Conservation (phyloP, 2,888 invertebrate genomes). For the Drosophila robusta region DNA sequence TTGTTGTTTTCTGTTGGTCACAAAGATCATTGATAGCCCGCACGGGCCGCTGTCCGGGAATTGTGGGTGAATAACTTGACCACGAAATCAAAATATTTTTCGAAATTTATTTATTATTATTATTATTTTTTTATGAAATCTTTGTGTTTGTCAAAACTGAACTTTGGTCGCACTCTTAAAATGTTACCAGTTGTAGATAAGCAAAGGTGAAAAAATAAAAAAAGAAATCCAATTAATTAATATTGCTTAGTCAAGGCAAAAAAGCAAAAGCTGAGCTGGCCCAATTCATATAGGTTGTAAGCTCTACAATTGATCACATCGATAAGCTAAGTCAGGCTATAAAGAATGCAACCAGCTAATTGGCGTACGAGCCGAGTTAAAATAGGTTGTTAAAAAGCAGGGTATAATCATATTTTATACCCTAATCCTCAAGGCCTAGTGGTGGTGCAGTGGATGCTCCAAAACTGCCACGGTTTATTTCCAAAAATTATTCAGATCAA, state of each 20-base stretch:
- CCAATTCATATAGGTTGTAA: neutral
- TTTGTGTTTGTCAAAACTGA: constrained; percentile 37
- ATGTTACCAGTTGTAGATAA: constrained; percentile 34
- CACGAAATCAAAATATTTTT: constrained; percentile 32
- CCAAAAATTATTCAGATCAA: no score
- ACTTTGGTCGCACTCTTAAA: constrained; percentile 45
- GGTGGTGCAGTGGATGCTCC: no score
- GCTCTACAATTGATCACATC: neutral
- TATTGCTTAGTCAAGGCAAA: constrained; percentile 16
- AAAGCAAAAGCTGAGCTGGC: constrained; percentile 1
- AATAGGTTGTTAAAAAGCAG: no score
- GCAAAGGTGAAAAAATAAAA: constrained; percentile 1
- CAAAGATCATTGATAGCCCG: constrained; percentile 50
- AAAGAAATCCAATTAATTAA: constrained; percentile 7
- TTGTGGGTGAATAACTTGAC: constrained; percentile 72
- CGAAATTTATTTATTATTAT: neutral
- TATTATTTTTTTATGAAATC: no score
- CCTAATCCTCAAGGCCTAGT: no score
- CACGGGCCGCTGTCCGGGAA: constrained; percentile 20
- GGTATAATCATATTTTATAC: no score
- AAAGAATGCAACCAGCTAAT: no score
- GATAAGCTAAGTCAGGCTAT: no score
- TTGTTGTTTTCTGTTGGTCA: constrained; percentile 5
- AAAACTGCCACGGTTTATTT: no score
- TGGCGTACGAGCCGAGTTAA: no score